A percentile compares a stretch with the other conserved stretches of the same genome.
These are phyloP conservation scores for Eupithecia subfuscata DNA, from an alignment of 2,888 invertebrate species.

Conservation along the genomic window DNA sequence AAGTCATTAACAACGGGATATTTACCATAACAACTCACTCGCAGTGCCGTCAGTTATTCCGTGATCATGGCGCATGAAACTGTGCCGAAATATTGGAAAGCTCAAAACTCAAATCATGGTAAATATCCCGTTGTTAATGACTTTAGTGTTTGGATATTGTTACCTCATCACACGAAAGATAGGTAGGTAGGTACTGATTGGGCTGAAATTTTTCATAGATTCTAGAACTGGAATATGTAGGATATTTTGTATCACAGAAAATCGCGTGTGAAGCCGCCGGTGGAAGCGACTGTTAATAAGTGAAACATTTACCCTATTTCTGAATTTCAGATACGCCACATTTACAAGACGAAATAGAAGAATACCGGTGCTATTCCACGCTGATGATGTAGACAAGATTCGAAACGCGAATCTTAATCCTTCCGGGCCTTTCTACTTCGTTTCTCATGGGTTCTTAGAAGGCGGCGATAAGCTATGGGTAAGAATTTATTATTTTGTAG, in stretches of 20 bases:
- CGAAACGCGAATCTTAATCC: conserved; percentile 85
- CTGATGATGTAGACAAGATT: conserved; percentile 87
- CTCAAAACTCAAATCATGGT: too few relatives aligned
- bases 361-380: conserved; percentile 86
- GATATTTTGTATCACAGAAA: neutral
- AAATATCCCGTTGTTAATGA: too few relatives aligned
- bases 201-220: neutral
- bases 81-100: too few relatives aligned
- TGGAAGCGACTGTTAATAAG: neutral
- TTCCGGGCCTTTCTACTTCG: conserved; percentile 87
- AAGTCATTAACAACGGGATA: too few relatives aligned
- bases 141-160: too few relatives aligned
- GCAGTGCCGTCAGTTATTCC: too few relatives aligned
- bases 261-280: neutral
- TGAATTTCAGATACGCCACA: conserved; percentile 74
- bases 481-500: conserved; percentile 40
- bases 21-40: too few relatives aligned
- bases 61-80: too few relatives aligned
- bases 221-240: neutral
- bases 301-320: neutral
- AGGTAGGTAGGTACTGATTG: neutral
- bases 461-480: conserved; percentile 93
- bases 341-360: conserved; percentile 84
- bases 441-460: conserved; percentile 95
- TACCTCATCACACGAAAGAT: too few relatives aligned